These are phyloP conservation scores for Oscheius myriophilus DNA, from an alignment of 2,888 invertebrate species.

Conservation along the genomic window DNA sequence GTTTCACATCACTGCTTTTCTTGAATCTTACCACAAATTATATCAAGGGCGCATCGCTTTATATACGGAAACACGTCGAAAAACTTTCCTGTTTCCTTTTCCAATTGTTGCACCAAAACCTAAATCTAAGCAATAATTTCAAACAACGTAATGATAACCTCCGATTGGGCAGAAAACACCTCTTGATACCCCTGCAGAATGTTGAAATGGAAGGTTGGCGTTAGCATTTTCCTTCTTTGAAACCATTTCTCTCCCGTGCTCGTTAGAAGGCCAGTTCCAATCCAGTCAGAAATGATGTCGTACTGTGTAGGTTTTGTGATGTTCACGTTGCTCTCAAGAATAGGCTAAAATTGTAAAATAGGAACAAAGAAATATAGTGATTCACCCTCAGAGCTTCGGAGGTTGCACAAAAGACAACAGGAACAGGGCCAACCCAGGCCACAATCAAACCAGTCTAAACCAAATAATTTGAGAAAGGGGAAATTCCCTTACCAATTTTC, in stretches of 20 bases:
- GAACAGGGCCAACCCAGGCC: constrained; percentile 53
- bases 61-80: constrained; percentile 73
- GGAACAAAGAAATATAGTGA: not conserved
- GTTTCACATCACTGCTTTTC: not conserved
- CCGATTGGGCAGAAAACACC: constrained; percentile 24
- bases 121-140: constrained; percentile 30
- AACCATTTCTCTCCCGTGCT: constrained; percentile 74
- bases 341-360: constrained; percentile 31
- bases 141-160: not conserved
- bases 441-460: constrained; percentile 23
- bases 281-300: constrained; percentile 72
- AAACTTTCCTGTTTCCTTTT: constrained; percentile 55
- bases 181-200: constrained; percentile 73
- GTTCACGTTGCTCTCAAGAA: constrained; percentile 48
- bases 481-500: not conserved
- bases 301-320: constrained; percentile 72
- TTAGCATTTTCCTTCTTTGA: constrained; percentile 72
- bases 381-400: constrained; percentile 44
- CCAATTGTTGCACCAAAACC: constrained; percentile 70
- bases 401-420: constrained; percentile 44
- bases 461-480: no score
- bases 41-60: constrained; percentile 74
- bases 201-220: constrained; percentile 75
- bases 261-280: constrained; percentile 73
- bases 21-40: constrained; percentile 56